Conservation (phyloP, 2,888 invertebrate species). For the Yponomeuta malinellus region DNA sequence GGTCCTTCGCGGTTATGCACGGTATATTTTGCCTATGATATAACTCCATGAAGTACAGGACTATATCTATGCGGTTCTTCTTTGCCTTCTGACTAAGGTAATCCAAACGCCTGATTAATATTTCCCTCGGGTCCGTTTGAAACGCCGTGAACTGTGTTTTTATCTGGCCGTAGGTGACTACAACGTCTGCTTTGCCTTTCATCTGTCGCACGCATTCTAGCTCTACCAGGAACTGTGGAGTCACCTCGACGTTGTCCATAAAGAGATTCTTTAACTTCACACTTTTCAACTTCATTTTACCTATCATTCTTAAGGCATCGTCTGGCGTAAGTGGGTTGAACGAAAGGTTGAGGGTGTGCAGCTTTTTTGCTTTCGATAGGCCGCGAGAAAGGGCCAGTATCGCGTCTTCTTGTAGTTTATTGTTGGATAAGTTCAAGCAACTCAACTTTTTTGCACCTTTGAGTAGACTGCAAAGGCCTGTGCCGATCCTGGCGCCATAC, state of each 20-base stretch:
- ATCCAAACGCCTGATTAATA: constrained; percentile 44
- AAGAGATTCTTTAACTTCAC: constrained; percentile 38
- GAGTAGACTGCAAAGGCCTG: constrained; percentile 32
- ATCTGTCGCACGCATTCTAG: constrained; percentile 29
- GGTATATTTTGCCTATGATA: no score
- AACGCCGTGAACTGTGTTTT: constrained; percentile 21
- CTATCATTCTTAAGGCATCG: constrained; percentile 38
- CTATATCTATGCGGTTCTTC: constrained; percentile 38
- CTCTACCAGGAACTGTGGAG: constrained; percentile 31
- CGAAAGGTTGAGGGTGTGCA: constrained; percentile 44
- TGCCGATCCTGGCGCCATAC: constrained; percentile 33
- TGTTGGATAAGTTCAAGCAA: constrained; percentile 44
- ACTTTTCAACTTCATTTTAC: constrained; percentile 29
- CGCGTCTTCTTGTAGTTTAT: constrained; percentile 37
- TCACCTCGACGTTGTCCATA: constrained; percentile 45
- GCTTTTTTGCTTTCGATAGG: constrained; percentile 35
- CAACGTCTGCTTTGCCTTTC: constrained; percentile 31
- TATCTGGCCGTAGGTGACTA: constrained; percentile 41
- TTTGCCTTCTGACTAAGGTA: constrained; percentile 38
- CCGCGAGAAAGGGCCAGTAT: constrained; percentile 27
- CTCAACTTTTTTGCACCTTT: constrained; percentile 32
- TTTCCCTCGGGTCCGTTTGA: constrained; percentile 36
- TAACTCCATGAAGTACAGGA: constrained; percentile 35
- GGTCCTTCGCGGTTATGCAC: constrained; percentile 30
- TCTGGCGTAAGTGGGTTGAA: constrained; percentile 39